Evolutionary conservation across 2,797 vertebrate species (phyloP).

Genomic region (Tadarida brasiliensis): DNA sequence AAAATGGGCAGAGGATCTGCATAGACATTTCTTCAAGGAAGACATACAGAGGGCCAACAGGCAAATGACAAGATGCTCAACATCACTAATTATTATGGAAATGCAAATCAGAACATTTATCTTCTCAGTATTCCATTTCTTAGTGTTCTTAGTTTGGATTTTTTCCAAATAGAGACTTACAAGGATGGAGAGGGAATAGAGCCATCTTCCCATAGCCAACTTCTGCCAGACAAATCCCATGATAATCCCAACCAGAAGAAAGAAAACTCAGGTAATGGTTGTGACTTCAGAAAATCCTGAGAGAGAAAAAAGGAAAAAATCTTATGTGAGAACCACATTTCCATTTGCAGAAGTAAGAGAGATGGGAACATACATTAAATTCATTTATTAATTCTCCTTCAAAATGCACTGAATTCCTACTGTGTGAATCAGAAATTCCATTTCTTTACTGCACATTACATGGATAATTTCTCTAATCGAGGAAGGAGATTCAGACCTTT

Average conservation of each 20-base stretch:
- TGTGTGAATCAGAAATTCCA: neutral
- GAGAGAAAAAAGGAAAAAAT: neutral
- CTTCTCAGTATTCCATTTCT: neutral
- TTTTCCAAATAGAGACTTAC: slow-evolving; percentile 59
- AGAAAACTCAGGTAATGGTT: neutral
- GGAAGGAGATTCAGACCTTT: slow-evolving; percentile 61
- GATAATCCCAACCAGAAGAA: slow-evolving; percentile 78
- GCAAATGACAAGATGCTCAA: neutral
- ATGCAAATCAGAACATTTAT: neutral
- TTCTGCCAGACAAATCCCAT: slow-evolving; percentile 11
- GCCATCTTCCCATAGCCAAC: slow-evolving; percentile 74
- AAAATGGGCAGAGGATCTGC: neutral
- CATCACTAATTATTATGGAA: neutral
- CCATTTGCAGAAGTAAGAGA: neutral
- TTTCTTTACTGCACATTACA: neutral
- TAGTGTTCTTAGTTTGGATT: neutral
- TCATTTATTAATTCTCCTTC: neutral
- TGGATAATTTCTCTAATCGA: neutral
- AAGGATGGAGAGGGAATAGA: slow-evolving; percentile 38
- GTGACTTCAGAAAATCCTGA: slow-evolving; percentile 68
- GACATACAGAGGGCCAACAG: neutral
- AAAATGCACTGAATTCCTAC: neutral
- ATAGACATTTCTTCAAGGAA: neutral
- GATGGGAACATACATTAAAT: neutral
- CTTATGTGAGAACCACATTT: neutral